These are phyloP conservation scores for Tupiocoris notatus DNA, from an alignment of 2,888 invertebrate species.

Conservation along the genomic window DNA sequence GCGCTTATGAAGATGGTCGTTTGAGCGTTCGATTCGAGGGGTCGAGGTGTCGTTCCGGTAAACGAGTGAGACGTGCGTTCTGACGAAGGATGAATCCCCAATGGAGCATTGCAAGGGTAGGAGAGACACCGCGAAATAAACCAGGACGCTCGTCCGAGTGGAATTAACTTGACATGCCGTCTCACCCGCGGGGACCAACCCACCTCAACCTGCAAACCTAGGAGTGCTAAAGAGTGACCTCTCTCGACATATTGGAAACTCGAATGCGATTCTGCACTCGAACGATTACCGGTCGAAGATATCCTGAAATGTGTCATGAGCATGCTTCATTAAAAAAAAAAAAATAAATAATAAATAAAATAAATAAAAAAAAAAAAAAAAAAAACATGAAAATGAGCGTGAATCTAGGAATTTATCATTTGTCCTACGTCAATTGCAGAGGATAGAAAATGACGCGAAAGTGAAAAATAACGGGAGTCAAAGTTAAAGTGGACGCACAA, in stretches of 20 bases:
- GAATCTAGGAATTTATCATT: no score
- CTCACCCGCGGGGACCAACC: background rate
- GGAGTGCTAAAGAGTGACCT: background rate
- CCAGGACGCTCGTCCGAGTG: background rate
- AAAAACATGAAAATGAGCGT: no score
- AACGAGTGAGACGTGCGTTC: background rate
- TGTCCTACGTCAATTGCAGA: no score
- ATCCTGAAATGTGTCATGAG: no score
- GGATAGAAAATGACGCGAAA: no score
- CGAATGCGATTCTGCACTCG: conserved; percentile 19
- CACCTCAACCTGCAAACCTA: background rate
- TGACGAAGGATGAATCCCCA: background rate
- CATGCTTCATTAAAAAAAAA: no score
- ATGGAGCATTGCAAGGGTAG: background rate
- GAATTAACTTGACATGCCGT: background rate
- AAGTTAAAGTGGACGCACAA: no score
- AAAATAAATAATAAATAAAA: no score
- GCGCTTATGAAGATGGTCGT: no score
- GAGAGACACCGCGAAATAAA: background rate
- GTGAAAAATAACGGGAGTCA: no score
- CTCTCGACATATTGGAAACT: background rate
- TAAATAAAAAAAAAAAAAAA: no score
- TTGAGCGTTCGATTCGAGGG: conserved; percentile 45
- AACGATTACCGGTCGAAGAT: conserved; percentile 1
- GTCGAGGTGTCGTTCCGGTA: background rate